Conservation (phyloP, 1,140 invertebrate genomes). For the Metopolophium dirhodum region DNA sequence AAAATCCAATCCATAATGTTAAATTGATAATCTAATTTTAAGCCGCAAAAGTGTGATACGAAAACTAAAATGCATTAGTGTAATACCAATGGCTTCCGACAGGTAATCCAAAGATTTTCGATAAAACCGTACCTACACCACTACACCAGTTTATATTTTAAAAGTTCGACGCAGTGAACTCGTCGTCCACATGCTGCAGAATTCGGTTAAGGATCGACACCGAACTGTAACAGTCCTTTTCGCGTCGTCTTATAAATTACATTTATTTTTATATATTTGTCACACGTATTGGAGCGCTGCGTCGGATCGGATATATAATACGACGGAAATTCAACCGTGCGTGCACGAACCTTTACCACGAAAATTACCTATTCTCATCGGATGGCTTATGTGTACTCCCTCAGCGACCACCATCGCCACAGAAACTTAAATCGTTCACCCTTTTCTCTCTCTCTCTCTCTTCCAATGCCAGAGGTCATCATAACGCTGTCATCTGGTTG, state of each 20-base stretch:
- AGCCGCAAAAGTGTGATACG: neutral
- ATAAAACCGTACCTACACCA: neutral
- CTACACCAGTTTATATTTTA: neutral
- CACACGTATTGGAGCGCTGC: neutral
- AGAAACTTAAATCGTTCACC: neutral
- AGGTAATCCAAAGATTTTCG: neutral
- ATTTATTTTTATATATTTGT: conserved; percentile 15
- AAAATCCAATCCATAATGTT: neutral
- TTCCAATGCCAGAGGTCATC: neutral
- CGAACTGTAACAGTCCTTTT: neutral
- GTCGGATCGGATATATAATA: neutral
- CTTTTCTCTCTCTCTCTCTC: neutral
- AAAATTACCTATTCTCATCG: conserved; percentile 32
- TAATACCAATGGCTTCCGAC: neutral
- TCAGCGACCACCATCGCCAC: neutral
- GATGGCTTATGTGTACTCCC: neutral
- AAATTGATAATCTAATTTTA: neutral
- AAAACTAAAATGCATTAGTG: neutral
- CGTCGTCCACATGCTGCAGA: neutral
- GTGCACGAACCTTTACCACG: conserved; percentile 16
- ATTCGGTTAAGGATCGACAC: neutral
- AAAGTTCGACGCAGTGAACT: neutral
- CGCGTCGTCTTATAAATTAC: neutral
- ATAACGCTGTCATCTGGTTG: neutral
- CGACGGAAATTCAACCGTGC: neutral